A percentile compares a stretch with the other conserved stretches of the same genome.
Evolutionary conservation across 2,888 invertebrate species (phyloP).

Genomic region (Platerodrilus igneus): DNA sequence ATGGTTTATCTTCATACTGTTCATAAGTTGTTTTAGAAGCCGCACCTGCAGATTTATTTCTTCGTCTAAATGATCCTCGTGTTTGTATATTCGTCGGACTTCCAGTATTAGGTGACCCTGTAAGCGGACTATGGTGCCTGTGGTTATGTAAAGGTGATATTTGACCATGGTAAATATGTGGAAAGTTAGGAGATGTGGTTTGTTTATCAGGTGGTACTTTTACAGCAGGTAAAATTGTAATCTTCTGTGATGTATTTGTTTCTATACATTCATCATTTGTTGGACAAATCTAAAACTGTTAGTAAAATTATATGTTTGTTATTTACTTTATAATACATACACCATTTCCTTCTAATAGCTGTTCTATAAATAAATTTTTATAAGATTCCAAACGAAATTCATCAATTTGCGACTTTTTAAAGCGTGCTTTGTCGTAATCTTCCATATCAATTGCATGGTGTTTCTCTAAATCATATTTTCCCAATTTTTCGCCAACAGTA

Average conservation of each 20-base stretch:
- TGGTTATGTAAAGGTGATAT: conserved; percentile 51
- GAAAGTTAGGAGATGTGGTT: conserved; percentile 47
- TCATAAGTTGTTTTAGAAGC: conserved; percentile 65
- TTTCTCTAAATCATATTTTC: conserved; percentile 87
- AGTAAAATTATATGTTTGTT: neutral
- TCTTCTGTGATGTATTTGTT: conserved; percentile 43
- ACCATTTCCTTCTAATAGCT: conserved; percentile 74
- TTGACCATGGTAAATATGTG: conserved; percentile 46
- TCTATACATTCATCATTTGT: conserved; percentile 60
- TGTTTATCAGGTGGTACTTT: conserved; percentile 46
- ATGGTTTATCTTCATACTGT: conserved; percentile 80
- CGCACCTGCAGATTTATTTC: conserved; percentile 63
- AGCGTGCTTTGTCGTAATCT: conserved; percentile 85
- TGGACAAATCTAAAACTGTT: conserved; percentile 48
- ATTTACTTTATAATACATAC: conserved; percentile 47
- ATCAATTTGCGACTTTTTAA: conserved; percentile 86
- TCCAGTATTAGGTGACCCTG: conserved; percentile 43
- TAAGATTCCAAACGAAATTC: conserved; percentile 75
- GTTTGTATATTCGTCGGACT: conserved; percentile 53
- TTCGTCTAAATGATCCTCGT: conserved; percentile 55
- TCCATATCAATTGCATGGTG: conserved; percentile 87
- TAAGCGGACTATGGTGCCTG: conserved; percentile 50
- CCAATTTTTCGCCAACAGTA: conserved; percentile 82
- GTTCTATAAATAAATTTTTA: conserved; percentile 66
- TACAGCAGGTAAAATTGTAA: conserved; percentile 40